Evolutionary conservation across 1,140 invertebrate species (phyloP), one percentile per base, ranked within the genome.

Genomic region (Cardiocondyla obscurior): DNA sequence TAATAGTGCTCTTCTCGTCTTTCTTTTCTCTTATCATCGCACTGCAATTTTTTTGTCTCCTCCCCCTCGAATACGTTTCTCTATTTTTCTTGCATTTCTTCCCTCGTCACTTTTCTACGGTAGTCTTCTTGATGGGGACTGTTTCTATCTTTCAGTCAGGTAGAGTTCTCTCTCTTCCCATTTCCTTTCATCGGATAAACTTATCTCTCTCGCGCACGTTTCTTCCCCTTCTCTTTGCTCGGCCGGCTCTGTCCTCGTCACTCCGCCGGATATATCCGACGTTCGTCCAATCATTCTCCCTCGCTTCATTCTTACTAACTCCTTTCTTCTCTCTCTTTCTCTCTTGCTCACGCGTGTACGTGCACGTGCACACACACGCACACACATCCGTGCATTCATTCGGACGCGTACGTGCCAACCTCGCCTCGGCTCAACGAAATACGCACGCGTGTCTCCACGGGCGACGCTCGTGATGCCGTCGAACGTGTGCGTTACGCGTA

Each of bases 381-480:
- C 33, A 55, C 39, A 28, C 42, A 39, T 44, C 5, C 12, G 19
- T 57, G 19, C 60, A 79, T 79, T 65, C 62, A 72, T 58, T 69
- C 36, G 39, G 25, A 69, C 70, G 79, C 46, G 36, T 51, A 49
- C 58, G 39, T 55, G 57, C 42, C 33, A 64, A 49, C 55, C 55
- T 81, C 76, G 77, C 65, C 65, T 84, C 73, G n/a, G 25, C 72
- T 65, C 86, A 81, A 69, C 79, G 67, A 65, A 77, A 72, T 79
- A 86, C 84, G 77, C 81, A 89, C 81, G 88, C 81, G 84, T 85
- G 74, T 84, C 88, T 83, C 84, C 81, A 83, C 85, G 69, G 73
- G 60, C 82, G 76, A 86, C 81, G 46, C 46, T 64, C 57, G 25
- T 58, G 83, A 82, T 82, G n/a, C 46, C 46, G n/a, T 46, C 36